These are phyloP conservation scores for Microcebus murinus DNA, from an alignment of 2,113 vertebrate species.

Conservation along the genomic window DNA sequence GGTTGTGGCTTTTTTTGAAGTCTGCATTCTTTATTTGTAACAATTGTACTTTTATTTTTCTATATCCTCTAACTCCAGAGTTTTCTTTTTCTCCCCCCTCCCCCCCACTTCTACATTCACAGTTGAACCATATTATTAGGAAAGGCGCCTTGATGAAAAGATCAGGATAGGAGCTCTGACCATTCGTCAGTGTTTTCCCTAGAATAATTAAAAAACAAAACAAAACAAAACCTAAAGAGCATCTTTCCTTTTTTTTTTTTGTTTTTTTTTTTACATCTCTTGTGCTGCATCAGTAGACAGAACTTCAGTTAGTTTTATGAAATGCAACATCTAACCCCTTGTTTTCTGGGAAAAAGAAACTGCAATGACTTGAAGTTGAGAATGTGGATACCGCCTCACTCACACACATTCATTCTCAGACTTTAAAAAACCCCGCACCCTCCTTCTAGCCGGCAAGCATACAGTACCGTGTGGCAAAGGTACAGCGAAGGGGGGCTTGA, in stretches of 20 bases:
- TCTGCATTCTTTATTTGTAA: constrained; percentile 72
- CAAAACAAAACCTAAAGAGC: constrained; percentile 84
- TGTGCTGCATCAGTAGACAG: constrained; percentile 87
- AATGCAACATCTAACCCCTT: constrained; percentile 88
- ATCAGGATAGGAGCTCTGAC: constrained; percentile 83
- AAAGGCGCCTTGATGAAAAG: constrained; percentile 87
- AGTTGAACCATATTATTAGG: constrained; percentile 87
- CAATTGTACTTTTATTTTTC: constrained; percentile 73
- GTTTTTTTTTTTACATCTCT: constrained; percentile 76
- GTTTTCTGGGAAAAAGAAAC: constrained; percentile 84
- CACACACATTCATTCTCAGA: constrained; percentile 90
- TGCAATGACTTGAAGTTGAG: constrained; percentile 90
- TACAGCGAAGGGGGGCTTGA: constrained; percentile 78
- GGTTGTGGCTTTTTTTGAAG: constrained; percentile 71
- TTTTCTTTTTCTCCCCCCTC: constrained; percentile 54
- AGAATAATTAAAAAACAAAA: constrained; percentile 73
- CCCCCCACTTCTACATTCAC: constrained; percentile 86
- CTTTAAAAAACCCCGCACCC: constrained; percentile 83
- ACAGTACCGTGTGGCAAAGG: constrained; percentile 78
- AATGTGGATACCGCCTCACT: constrained; percentile 90
- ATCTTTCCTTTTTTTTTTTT: constrained; percentile 75
- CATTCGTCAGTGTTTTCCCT: constrained; percentile 87
- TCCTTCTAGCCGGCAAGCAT: constrained; percentile 71
- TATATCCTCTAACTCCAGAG: constrained; percentile 79
- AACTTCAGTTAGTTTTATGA: constrained; percentile 86